Evolutionary conservation across 2,113 vertebrate genomes (phyloP).

Genomic region (Planiliza haematocheilus): DNA sequence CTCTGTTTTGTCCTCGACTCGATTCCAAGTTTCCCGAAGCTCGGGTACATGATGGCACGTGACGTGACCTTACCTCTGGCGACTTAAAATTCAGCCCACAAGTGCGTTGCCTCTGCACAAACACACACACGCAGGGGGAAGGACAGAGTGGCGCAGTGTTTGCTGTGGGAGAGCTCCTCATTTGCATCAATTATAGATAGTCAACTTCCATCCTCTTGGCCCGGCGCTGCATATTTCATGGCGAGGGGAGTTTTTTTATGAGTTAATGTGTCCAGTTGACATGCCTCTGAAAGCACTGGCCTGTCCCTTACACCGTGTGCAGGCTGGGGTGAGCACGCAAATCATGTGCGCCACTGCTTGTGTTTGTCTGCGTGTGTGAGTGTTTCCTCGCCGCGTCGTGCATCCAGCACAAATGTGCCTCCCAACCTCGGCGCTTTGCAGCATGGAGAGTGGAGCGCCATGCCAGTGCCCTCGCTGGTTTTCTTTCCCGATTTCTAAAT

Average conservation of each 20-base stretch:
- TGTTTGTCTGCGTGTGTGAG: conserved; percentile 40
- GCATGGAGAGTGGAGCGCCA: background rate
- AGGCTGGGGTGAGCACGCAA: conserved; percentile 62
- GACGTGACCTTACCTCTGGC: conserved; percentile 66
- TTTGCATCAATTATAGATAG: conserved; percentile 87
- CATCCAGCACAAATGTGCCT: conserved; percentile 48
- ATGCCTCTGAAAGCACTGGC: conserved; percentile 80
- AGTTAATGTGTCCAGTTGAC: conserved; percentile 85
- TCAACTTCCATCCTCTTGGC: conserved; percentile 80
- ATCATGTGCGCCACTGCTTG: conserved; percentile 24
- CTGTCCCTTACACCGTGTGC: conserved; percentile 72
- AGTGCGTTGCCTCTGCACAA: conserved; percentile 52
- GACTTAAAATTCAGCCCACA: conserved; percentile 70
- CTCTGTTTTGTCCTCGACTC: conserved; percentile 44
- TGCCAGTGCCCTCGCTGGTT: background rate
- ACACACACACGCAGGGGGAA: conserved; percentile 49
- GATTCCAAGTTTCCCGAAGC: conserved; percentile 39
- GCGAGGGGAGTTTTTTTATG: conserved; percentile 79
- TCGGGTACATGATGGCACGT: conserved; percentile 56
- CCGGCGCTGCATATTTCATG: conserved; percentile 83
- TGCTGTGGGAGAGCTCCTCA: conserved; percentile 82
- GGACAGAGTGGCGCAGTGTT: conserved; percentile 67
- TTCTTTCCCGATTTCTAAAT: conserved; percentile 4
- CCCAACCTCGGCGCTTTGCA: conserved; percentile 22
- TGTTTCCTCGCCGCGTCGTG: conserved; percentile 45